Conservation (phyloP, 2,888 invertebrate genomes). For the Philereme transversata region DNA sequence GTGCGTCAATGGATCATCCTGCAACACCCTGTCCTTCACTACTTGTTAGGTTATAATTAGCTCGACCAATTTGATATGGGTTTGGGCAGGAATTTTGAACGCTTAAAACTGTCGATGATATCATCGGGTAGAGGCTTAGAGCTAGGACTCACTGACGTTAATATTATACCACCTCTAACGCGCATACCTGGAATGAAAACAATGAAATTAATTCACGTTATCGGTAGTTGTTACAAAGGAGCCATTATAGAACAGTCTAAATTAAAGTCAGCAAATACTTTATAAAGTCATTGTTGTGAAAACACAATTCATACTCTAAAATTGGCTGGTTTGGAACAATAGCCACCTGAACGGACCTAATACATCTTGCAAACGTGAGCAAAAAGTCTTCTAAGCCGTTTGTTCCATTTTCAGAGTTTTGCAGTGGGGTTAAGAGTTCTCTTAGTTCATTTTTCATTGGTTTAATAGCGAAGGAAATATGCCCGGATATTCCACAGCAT, state of each 20-base stretch:
- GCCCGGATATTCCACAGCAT: slow-evolving; percentile 26
- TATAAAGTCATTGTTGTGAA: slow-evolving; percentile 41
- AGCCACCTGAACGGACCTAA: slow-evolving; percentile 39
- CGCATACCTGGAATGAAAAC: slow-evolving; percentile 38
- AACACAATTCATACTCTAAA: slow-evolving; percentile 42
- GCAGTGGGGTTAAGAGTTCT: slow-evolving; percentile 23
- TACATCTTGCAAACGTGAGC: slow-evolving; percentile 36
- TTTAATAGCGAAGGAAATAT: slow-evolving; percentile 24
- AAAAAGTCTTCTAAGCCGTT: slow-evolving; percentile 32
- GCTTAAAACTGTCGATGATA: slow-evolving; percentile 19
- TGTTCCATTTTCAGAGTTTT: slow-evolving; percentile 29
- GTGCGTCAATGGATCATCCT: slow-evolving; percentile 60
- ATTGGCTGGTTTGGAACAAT: slow-evolving; percentile 53
- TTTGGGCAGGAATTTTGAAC: slow-evolving; percentile 28
- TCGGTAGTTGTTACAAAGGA: slow-evolving; percentile 24
- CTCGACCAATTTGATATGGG: slow-evolving; percentile 48
- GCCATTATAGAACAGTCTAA: slow-evolving; percentile 25
- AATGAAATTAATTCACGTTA: slow-evolving; percentile 20
- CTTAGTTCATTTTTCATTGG: slow-evolving; percentile 25
- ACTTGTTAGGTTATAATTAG: slow-evolving; percentile 66
- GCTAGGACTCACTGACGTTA: slow-evolving; percentile 16
- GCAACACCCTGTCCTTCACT: slow-evolving; percentile 57
- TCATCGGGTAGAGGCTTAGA: slow-evolving; percentile 12
- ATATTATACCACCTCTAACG: slow-evolving; percentile 16
- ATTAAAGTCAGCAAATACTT: slow-evolving; percentile 26